Evolutionary conservation across 2,888 invertebrate genomes (phyloP), one percentile per base, ranked within the genome.

Genomic region (Caenorhabditis virilis): DNA sequence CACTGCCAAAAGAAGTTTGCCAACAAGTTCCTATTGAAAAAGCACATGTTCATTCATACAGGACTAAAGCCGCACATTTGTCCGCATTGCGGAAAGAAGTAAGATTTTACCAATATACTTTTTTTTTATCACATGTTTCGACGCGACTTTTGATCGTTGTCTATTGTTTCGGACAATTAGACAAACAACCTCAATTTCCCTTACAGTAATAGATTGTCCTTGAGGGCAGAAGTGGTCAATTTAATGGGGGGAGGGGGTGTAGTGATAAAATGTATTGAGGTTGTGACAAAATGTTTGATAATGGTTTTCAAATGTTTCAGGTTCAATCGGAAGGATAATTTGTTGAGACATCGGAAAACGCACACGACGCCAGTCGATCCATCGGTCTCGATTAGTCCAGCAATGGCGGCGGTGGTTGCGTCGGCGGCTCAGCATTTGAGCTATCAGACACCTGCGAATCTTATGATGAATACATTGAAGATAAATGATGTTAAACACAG

Each of bases 31-130:
- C 66, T 83, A 25, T 68, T 83, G 20, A 83, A 83, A 56, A 83
- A 83, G 66, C 83, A 83, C 64, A 74, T 76, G 63, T 83, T 83
- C 69, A 83, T 83, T 51, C 83, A 83, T 61, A 83, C 82, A 18
- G 83, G 83, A 18, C 74, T 79, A 16, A 66, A 80, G 27, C 83
- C 83, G 25, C 83, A 83, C 56, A 59, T 71, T n/a, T 83, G 83
- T 58, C 80, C 79, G 15, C 79, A 63, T 53, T 83, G 83, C 58
- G 49, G 53, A n/a, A 83, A 83, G 60, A 57, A 74, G 83, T 82
- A 49, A 53, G 60, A 64, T 33, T 42, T 48, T 49, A 9, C 15
- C 20, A 49, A 25, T 22, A 4, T 15, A 16, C 7, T 30, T 43
- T 50, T 26, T 39, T 41, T 51, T n/a, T n/a, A n/a, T n/a, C n/a